These are phyloP conservation scores for Cosmorhoe ocellata DNA, from an alignment of 2,888 invertebrate genomes.

Conservation along the genomic window DNA sequence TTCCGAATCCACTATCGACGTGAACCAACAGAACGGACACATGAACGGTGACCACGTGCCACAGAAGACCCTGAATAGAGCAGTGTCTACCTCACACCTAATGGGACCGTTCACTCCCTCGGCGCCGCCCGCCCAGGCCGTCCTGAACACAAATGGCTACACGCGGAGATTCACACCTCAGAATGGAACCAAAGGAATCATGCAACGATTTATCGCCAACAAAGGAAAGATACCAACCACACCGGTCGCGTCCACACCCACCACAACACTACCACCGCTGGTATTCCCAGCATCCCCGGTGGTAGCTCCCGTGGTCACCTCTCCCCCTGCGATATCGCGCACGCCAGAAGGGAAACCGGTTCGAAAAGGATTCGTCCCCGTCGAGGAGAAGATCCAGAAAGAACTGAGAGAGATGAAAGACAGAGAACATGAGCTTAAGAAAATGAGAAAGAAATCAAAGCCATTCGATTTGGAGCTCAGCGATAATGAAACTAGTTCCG, in stretches of 20 bases:
- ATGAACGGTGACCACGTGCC: conserved; percentile 63
- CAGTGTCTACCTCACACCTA: conserved; percentile 74
- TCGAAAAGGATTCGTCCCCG: conserved; percentile 90
- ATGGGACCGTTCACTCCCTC: conserved; percentile 66
- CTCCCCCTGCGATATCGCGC: conserved; percentile 68
- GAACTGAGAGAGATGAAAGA: conserved; percentile 93
- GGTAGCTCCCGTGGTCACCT: conserved; percentile 45
- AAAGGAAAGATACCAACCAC: conserved; percentile 85
- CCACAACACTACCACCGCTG: conserved; percentile 52
- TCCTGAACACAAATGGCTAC: conserved; percentile 75
- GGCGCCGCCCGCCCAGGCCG: conserved; percentile 58
- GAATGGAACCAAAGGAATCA: conserved; percentile 88
- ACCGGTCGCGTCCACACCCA: conserved; percentile 52
- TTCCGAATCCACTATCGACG: conserved; percentile 75
- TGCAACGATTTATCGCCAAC: conserved; percentile 92
- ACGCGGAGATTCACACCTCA: conserved; percentile 85
- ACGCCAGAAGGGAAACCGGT: conserved; percentile 84
- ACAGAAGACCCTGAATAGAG: conserved; percentile 61
- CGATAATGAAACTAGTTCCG: conserved; percentile 81
- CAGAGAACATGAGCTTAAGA: conserved; percentile 90
- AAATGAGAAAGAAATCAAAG: conserved; percentile 83
- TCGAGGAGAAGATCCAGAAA: conserved; percentile 93
- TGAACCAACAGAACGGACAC: conserved; percentile 73
- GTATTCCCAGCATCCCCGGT: conserved; percentile 60
- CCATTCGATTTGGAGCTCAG: conserved; percentile 85